Base-by-base conservation (phyloP, 2,797 vertebrate genomes). In the Sebastes goodei region DNA sequence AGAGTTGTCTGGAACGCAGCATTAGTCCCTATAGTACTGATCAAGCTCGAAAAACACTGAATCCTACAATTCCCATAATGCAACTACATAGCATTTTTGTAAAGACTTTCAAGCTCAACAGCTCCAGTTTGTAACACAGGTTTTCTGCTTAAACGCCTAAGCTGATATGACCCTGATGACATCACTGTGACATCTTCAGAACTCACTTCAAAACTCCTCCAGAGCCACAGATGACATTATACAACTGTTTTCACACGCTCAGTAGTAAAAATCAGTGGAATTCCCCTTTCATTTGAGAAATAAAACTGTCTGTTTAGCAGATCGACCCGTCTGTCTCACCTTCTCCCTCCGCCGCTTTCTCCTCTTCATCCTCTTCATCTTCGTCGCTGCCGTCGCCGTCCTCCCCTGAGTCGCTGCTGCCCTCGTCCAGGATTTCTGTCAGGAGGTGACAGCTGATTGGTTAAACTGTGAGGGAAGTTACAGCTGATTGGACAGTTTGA, bases 401-500 rank as follows among this genome's bases (percentile, higher is more conserved):
- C 10, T 96, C 95, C 6, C 96, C 97, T 21, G 97, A 98, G 76
- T 98, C 97, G 78, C 97, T 97, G 93, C 98, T 99, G 84, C 97
- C 98, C 89, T 99, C 98, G 71, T 99, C 98, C 89, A 99, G 95
- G 89, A 99, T 99, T 91, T 99, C 98, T 99, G 91, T 70, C n/a
- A n/a, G 46, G 38, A 70, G 6, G 46, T 14, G 30, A 42, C 60
- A 52, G 55, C 3, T 12, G 63, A 76, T 82, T 82, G n/a, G 80
- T 87, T 61, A 85, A 76, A 75, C 21, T 11, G 53, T 10, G n/a
- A 60, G 7, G 20, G 10, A 27, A 20, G 35, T 11, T 29, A 21
- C 20, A 3, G 25, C 66, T 61, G 29, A 79, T 55, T 74, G 62
- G 65, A 67, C 20, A 12, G 23, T 12, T 10, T 5, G 21, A 62